Evolutionary conservation across 2,888 invertebrate species (phyloP), one percentile per base, ranked within the genome.

Genomic region (Noctua janthe): DNA sequence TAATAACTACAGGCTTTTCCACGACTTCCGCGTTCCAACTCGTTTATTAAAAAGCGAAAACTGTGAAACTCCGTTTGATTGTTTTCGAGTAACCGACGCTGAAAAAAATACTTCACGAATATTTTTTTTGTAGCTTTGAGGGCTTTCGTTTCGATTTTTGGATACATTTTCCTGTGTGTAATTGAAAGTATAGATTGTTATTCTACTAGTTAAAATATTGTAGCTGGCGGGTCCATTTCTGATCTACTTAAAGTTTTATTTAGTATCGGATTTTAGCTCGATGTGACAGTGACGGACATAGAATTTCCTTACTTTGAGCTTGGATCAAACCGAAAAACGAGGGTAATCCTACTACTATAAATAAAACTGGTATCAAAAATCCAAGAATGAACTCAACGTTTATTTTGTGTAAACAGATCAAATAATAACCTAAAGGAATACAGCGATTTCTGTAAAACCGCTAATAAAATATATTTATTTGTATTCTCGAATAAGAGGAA

Each of bases 11-110:
- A 67, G 76, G 35, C 49, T 82, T 82, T 77, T 66, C 47, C 76
- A 83, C 76, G 82, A 75, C 67, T 80, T 74, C 77, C 71, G 23
- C 39, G 39, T 72, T 80, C 62, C 39, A 54, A 59, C 51, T 54
- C 77, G 73, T 83, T 86, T 85, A 86, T 80, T 86, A 76, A 85
- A 85, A 83, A 78, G 59, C 39, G 77, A 86, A 83, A 80, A 80
- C 83, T 86, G 83, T 77, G 70, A 83, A 86, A 86, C 56, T 76
- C 67, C 56, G 56, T 85, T 71, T 71, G 73, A 86, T 86, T 83
- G 83, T 86, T 80, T 86, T 74, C 67, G 75, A 78, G 77, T 80
- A 75, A 71, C 75, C 62, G 49, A 56, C 74, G 35, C 74, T 72
- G 67, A 74, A 74, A 82, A 86, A 69, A 76, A 67, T 81, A 81